Evolutionary conservation across 2,113 vertebrate genomes (phyloP), one percentile per base, ranked within the genome.

Genomic region (Chionomys nivalis): DNA sequence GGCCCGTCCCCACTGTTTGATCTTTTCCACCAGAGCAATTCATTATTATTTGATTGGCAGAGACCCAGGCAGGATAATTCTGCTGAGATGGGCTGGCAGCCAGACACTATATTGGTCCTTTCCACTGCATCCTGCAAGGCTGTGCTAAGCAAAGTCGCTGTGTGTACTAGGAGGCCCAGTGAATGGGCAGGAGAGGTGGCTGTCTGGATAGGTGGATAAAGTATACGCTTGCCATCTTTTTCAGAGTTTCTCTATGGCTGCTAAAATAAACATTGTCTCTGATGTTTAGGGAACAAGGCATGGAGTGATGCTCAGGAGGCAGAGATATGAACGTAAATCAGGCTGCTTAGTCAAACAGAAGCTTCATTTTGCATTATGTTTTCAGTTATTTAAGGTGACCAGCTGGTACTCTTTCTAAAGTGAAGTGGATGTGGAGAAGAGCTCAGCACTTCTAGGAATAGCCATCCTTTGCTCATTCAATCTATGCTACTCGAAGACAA

Each of bases 11-110:
- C 1, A n/a, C 7, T 72, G 77, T 98, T 98, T 97, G 97, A 97
- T 98, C 26, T 93, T 95, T 75, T 93, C 2, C 83, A 97, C 93
- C 94, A 94, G 96, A 97, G 92, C 52, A 96, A 96, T 98, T 97
- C 78, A 13, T 97, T 95, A 87, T 92, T 96, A 97, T 31, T 47
- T 0, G 63, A 97, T 83, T 95, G 98, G 91, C 93, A 97, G 96
- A 96, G 85, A 55, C 87, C 96, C 94, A 96, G 96, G 89, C 23
- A 0, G 92, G 66, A 61, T 90, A 98, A 97, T 98, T 97, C 94
- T 73, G 33, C 76, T 92, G 93, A 93, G 55, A 72, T 65, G 93
- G 82, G 11, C 4, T 12, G 91, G 85, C 77, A 93, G 93, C 90
- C 42, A 87, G 87, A 81, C 44, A 44, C 94, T 42, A 52, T n/a